phyloP scores from a whole-genome alignment of 2,888 invertebrate species.

The Erebia ligea region DNA sequence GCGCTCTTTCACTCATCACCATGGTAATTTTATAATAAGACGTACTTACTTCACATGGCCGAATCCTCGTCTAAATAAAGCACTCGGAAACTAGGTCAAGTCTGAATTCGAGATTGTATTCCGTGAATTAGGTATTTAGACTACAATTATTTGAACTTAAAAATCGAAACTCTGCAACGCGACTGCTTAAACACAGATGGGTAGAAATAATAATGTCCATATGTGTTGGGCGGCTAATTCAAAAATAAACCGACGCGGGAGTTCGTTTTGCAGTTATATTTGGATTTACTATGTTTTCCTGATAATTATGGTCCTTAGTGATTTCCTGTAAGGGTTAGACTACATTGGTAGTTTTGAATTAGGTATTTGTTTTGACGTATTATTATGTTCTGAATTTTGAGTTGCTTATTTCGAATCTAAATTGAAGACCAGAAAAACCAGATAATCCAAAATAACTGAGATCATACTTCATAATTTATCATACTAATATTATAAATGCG shows the following conservation, averaged over 20 bases:
- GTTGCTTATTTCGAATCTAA: too few relatives aligned
- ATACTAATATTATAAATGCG: too few relatives aligned
- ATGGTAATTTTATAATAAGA: slow-evolving; percentile 61
- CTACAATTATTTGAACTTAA: slow-evolving; percentile 18
- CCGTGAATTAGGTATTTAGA: slow-evolving; percentile 45
- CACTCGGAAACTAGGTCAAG: slow-evolving; percentile 66
- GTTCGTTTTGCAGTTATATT: slow-evolving; percentile 66
- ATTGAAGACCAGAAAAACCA: too few relatives aligned
- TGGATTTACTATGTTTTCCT: slow-evolving; percentile 32
- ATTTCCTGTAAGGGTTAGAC: slow-evolving; percentile 24
- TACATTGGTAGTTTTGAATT: slow-evolving; percentile 2
- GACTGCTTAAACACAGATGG: slow-evolving; percentile 65
- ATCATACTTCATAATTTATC: too few relatives aligned
- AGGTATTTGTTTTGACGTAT: too few relatives aligned
- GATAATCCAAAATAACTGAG: too few relatives aligned
- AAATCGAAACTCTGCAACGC: slow-evolving; percentile 26
- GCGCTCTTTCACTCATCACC: slow-evolving; percentile 57
- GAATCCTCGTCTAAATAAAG: slow-evolving; percentile 52
- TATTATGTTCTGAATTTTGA: too few relatives aligned
- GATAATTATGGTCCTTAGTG: slow-evolving; percentile 10
- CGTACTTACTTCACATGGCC: slow-evolving; percentile 56
- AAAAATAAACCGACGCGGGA: slow-evolving; percentile 78
- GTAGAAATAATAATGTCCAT: slow-evolving; percentile 72
- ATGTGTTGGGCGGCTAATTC: slow-evolving; percentile 58
- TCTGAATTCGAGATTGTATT: slow-evolving; percentile 46